Base-by-base conservation (phyloP, 1,140 invertebrate species). In the Drosophila burlai region DNA sequence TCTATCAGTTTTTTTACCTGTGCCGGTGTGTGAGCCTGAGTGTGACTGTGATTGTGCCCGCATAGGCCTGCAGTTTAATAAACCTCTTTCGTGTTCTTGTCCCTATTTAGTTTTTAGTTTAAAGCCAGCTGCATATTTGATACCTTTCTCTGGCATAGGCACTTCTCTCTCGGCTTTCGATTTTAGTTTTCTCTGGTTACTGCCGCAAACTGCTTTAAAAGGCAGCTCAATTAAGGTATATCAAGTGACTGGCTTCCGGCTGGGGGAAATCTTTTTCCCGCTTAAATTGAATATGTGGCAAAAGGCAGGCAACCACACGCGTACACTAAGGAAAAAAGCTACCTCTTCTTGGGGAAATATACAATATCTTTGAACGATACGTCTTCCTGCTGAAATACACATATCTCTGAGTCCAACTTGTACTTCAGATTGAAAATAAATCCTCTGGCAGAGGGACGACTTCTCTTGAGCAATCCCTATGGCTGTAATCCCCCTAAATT, bases 211-310 rank as follows among this genome's bases (percentile, higher is more conserved):
- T n/a, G 34, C 10, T 54, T 76, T 75, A 75, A 76, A 75, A 46
- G 66, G 58, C 50, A 63, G 54, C 74, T 79, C 76, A 80, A 80
- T 80, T 80, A 80, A 73, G 61, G 58, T 52, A 64, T 76, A 79
- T 79, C 79, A 80, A 80, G 67, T 73, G 60, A 79, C 55, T 79
- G 54, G 36, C 46, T 38, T 54, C 40, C 21, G 58, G 74, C 43
- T 43, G 46, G 46, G 57, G 59, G 11, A 45, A 64, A 65, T 72
- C 45, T 64, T 76, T 74, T 38, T 24, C 34, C 57, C 38, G 57
- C 38, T 66, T 49, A 81, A 81, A 81, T 81, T 69, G 78, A 81
- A 81, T 60, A 69, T 66, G 57, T 49, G 76, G 58, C 73, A 45
- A 38, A 26, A 21, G 43, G 45, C 46, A n/a, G n/a, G 31, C 50